Conservation (phyloP, 1,140 invertebrate genomes). For the Ceratosolen solmsi region DNA sequence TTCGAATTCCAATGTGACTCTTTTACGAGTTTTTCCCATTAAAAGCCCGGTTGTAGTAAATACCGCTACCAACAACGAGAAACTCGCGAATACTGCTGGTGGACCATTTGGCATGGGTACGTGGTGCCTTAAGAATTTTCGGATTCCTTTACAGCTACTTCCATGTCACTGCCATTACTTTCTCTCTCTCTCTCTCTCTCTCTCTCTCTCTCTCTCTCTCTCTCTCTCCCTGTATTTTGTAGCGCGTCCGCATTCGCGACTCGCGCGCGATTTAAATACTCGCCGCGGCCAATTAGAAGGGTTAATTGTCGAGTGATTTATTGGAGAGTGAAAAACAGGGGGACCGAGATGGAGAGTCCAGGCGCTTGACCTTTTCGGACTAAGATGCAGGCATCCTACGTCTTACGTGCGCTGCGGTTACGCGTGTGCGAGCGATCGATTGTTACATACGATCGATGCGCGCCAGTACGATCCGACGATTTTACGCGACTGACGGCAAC, state of each 20-base stretch:
- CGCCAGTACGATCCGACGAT: not conserved
- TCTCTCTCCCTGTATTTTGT: too few species aligned
- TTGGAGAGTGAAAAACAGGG: conserved; percentile 32
- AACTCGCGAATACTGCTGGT: not conserved
- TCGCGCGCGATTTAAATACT: conserved; percentile 44
- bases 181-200: not conserved
- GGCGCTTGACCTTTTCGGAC: conserved; percentile 53
- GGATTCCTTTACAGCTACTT: conserved; percentile 29
- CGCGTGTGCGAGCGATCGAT: not conserved
- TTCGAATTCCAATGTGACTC: not conserved
- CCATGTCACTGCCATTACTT: not conserved
- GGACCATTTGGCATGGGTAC: not conserved
- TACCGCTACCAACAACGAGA: not conserved
- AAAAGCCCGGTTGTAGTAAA: conserved; percentile 8
- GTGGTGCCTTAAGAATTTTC: conserved; percentile 33
- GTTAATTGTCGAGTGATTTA: conserved; percentile 67
- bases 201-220: too few species aligned
- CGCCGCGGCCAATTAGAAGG: conserved; percentile 61
- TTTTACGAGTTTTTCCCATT: conserved; percentile 43
- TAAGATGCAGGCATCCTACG: conserved; percentile 26
- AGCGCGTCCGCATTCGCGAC: conserved; percentile 26
- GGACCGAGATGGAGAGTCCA: conserved; percentile 8
- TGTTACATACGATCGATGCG: not conserved
- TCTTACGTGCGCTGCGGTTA: not conserved
- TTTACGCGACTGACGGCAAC: not conserved